These are phyloP conservation scores for Serilophus lunatus DNA, from an alignment of 2,113 vertebrate species.

Conservation along the genomic window DNA sequence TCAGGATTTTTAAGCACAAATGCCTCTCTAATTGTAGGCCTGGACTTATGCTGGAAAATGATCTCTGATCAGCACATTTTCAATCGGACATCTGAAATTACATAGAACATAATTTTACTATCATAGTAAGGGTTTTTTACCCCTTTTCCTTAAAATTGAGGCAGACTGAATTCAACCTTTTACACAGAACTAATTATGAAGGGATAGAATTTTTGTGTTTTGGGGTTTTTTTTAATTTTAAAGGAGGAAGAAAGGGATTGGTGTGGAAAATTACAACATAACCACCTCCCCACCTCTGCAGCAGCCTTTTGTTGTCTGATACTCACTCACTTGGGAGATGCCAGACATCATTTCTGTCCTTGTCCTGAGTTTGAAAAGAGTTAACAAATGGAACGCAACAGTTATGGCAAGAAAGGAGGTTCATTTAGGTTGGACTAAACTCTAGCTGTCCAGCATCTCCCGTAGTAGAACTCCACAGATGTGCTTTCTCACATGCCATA, in stretches of 20 bases:
- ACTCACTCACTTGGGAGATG: neutral
- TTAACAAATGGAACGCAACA: neutral
- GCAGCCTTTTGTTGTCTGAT: neutral
- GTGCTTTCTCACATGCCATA: accelerated
- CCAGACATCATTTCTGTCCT: neutral
- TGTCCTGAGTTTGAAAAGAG: neutral
- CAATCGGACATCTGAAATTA: neutral
- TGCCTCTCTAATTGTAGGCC: neutral
- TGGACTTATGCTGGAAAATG: neutral
- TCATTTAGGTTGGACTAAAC: neutral
- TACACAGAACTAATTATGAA: neutral
- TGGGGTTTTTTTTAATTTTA: neutral
- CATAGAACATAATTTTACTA: neutral
- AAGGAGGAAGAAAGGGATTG: neutral
- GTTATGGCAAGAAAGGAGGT: accelerated
- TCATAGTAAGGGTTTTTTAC: too few relatives aligned
- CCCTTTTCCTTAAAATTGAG: neutral
- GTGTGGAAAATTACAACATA: neutral
- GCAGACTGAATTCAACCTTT: neutral
- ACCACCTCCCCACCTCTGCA: neutral
- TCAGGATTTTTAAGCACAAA: neutral
- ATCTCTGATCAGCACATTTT: neutral
- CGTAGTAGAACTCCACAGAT: accelerated
- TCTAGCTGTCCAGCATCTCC: neutral
- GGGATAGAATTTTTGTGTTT: neutral